Evolutionary conservation across 2,797 vertebrate species (phyloP).

Genomic region (Otolemur crassicaudatus): DNA sequence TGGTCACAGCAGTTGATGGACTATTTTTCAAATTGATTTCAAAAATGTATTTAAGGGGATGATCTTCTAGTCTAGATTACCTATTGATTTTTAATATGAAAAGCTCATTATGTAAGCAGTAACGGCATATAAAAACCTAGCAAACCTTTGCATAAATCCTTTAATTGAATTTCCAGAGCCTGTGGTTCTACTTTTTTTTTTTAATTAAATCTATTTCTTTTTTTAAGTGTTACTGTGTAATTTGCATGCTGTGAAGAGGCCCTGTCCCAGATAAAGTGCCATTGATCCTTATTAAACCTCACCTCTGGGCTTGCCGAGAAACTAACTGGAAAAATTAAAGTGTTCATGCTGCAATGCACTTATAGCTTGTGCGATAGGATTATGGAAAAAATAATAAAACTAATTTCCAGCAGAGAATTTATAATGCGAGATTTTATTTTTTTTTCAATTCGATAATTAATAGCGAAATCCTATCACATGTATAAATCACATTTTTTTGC

Average conservation of each 20-base stretch:
- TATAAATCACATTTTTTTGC: constrained; percentile 87
- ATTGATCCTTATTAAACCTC: constrained; percentile 99
- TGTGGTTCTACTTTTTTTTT: constrained; percentile 95
- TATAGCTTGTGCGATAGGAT: constrained; percentile 93
- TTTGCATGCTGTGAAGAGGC: constrained; percentile 97
- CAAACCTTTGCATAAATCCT: constrained; percentile 99
- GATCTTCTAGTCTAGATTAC: constrained; percentile 96
- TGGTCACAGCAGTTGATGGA: constrained; percentile 98
- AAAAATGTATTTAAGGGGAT: constrained; percentile 99
- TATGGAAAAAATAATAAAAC: constrained; percentile 92
- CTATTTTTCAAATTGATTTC: constrained; percentile 99
- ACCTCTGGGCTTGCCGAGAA: constrained; percentile 97
- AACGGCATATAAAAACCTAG: constrained; percentile 98
- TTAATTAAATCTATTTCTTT: constrained; percentile 99
- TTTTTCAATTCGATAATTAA: constrained; percentile 88
- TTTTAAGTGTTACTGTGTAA: constrained; percentile 98
- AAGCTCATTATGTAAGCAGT: constrained; percentile 99
- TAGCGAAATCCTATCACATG: constrained; percentile 88
- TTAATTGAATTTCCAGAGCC: constrained; percentile 99
- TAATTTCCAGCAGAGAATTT: constrained; percentile 92
- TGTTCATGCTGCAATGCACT: constrained; percentile 96
- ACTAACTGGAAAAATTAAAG: constrained; percentile 99
- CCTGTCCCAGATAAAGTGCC: constrained; percentile 99
- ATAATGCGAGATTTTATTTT: constrained; percentile 89
- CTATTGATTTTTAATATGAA: constrained; percentile 99